Evolutionary conservation across 2,113 vertebrate genomes (phyloP), one percentile per base, ranked within the genome.

Genomic region (Leuciscus idus): DNA sequence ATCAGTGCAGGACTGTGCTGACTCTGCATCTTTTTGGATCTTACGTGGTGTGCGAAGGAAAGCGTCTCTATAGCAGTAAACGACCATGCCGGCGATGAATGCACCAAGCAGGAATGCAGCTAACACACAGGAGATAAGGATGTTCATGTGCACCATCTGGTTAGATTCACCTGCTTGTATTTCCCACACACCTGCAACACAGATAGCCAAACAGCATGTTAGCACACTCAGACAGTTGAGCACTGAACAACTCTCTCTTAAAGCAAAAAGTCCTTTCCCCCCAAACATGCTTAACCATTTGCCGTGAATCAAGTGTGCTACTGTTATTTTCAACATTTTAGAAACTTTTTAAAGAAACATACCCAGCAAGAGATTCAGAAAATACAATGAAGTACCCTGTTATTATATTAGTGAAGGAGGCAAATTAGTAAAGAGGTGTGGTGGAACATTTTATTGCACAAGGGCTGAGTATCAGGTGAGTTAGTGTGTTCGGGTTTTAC

Each of bases 81-180:
- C 98, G 0, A 97, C 96, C 89, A 99, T 95, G 15, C 98, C 98
- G 1, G 98, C 98, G 30, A 99, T 95, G 90, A 98, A 97, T 0
- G 98, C 98, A 55, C 98, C 98, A 93, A 98, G 94, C 6, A 99
- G 96, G 87, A 99, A 99, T 46, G 98, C 98, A 0, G 96, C 98
- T 84, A 99, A 97, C 89, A 99, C 98, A 86, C 98, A 99, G 87
- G 97, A 98, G 95, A 99, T 98, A 90, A 99, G 96, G 92, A 99
- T 98, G 88, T 99, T 99, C 97, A 99, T 97, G 90, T 99, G 98
- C 23, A 99, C 98, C 98, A 99, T 97, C 95, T 99, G 98, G 94
- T 97, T 98, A 86, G 96, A 96, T 57, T 99, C 97, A 89, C 96
- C 96, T 17, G 96, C 96, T 86, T 97, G 98, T 33, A 96, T 96